Conservation (phyloP, 2,888 invertebrate species). For the Labia minor region DNA sequence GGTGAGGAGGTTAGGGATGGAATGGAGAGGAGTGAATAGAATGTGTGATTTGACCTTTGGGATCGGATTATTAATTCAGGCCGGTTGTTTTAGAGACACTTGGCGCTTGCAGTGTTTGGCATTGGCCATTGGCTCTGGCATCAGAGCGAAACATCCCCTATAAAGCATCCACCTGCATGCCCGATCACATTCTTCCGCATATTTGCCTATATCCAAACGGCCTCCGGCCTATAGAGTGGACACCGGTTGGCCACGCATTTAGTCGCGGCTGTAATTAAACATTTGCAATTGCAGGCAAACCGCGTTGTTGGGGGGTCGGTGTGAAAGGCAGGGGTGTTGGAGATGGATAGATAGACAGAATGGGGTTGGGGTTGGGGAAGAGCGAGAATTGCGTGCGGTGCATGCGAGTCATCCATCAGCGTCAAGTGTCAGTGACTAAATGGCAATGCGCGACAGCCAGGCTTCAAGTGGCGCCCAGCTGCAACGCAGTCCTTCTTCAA, state of each 20-base stretch:
- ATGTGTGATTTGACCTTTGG: background rate
- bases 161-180: background rate
- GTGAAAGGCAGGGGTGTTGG: background rate
- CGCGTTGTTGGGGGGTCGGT: background rate
- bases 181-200: slow-evolving; percentile 13
- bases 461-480: background rate
- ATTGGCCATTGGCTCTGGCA: background rate
- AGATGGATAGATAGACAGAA: slow-evolving; percentile 3
- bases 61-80: background rate
- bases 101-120: background rate
- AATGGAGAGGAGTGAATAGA: background rate
- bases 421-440: background rate
- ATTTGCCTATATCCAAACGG: background rate
- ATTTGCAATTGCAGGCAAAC: background rate
- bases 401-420: slow-evolving; percentile 13
- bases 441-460: background rate
- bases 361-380: background rate
- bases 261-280: slow-evolving; percentile 13
- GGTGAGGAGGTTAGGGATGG: too few relatives aligned
- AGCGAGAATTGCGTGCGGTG: slow-evolving; percentile 8
- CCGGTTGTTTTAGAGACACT: background rate
- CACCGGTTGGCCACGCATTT: slow-evolving; percentile 13
- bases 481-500: too few relatives aligned
- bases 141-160: background rate
- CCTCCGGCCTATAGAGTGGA: slow-evolving; percentile 5